Conservation (phyloP, 1,140 invertebrate genomes). For the Papilio dardanus region DNA sequence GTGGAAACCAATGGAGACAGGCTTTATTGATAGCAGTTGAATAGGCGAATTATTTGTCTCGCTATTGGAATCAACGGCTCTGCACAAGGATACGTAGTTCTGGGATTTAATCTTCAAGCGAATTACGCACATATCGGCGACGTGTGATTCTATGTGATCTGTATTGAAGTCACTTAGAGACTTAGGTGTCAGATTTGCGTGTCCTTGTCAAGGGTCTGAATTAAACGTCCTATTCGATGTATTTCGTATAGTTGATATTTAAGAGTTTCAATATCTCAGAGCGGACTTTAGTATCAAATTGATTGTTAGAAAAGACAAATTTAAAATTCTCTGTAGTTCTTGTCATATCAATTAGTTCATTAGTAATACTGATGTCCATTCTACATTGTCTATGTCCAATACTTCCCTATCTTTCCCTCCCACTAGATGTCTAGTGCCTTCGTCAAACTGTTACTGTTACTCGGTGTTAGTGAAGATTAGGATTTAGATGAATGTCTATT, state of each 20-base stretch:
- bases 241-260: conserved; percentile 58
- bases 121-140: no score
- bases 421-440: conserved; percentile 78
- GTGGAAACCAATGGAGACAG: conserved; percentile 19
- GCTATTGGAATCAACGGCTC: conserved; percentile 43
- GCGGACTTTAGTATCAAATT: conserved; percentile 26
- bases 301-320: conserved; percentile 60
- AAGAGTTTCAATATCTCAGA: conserved; percentile 50
- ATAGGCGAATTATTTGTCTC: conserved; percentile 17
- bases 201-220: no score
- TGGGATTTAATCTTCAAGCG: no score
- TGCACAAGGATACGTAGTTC: no score
- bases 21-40: conserved; percentile 14
- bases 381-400: not conserved
- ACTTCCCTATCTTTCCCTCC: conserved; percentile 42
- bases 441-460: conserved; percentile 60
- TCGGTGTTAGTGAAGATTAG: conserved; percentile 76
- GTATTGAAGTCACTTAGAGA: no score
- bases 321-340: conserved; percentile 64
- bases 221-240: conserved; percentile 50
- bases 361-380: conserved; percentile 3
- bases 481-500: conserved; percentile 52
- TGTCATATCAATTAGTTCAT: conserved; percentile 69
- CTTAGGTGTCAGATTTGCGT: no score
- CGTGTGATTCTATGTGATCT: no score